Conservation (phyloP, 1,140 invertebrate genomes). For the Neotoxoptera formosana region DNA sequence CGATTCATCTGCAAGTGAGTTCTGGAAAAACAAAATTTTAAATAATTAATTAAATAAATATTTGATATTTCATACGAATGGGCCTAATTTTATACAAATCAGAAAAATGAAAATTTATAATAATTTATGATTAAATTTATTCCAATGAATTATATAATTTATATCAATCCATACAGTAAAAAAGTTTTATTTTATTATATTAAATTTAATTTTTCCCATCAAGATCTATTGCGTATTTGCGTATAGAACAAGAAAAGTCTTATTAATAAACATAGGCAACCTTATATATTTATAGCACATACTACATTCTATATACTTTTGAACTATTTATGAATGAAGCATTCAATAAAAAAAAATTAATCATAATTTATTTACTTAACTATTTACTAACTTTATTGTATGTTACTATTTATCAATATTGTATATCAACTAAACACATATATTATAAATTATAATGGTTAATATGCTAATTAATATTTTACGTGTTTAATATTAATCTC, state of each 20-base stretch:
- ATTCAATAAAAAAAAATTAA: background rate
- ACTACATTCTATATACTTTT: background rate
- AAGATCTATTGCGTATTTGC: background rate
- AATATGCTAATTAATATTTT: background rate
- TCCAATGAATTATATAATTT: background rate
- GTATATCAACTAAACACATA: background rate
- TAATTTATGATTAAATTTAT: background rate
- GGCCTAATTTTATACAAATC: background rate
- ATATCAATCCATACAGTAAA: background rate
- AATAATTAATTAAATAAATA: slow-evolving; percentile 10
- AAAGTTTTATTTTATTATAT: background rate
- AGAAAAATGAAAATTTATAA: background rate
- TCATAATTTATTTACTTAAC: background rate
- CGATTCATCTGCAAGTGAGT: slow-evolving; percentile 28
- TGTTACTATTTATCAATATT: background rate
- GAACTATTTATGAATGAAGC: background rate
- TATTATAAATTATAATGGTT: background rate
- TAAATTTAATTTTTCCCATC: background rate
- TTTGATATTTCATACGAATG: background rate
- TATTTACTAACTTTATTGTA: background rate
- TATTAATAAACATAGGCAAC: background rate
- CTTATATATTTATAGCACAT: background rate
- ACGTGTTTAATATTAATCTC: background rate
- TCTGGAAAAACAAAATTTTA: slow-evolving; percentile 47
- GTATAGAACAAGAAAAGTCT: background rate